Evolutionary conservation across 2,797 vertebrate species (phyloP), one percentile per base, ranked within the genome.

Genomic region (Crenichthys baileyi): DNA sequence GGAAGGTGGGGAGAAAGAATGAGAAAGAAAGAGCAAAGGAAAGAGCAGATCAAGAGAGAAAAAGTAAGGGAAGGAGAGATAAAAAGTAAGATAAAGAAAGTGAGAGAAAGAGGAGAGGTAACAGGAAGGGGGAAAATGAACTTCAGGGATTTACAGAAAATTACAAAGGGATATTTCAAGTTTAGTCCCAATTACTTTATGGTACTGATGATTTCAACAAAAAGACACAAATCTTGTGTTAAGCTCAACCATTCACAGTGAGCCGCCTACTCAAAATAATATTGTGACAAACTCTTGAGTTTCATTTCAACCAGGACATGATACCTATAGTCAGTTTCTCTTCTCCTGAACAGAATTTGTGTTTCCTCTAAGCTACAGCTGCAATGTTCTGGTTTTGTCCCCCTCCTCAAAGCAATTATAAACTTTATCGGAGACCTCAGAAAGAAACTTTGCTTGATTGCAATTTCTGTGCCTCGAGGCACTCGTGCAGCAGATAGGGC

Each of bases 91-190:
- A 86, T 70, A 82, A 48, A 86, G 65, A 85, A n/a, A 89, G 73
- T 83, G 65, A 84, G 79, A 89, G 76, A 90, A 81, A 92, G 87
- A 92, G 87, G 84, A 93, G 91, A 94, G 86, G 92, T 94, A 92
- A 94, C 92, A 93, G 91, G 91, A 91, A 94, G 93, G 93, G 91
- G 92, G 85, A 92, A 91, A 94, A 94, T 95, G 94, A 95, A 94
- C 94, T 95, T 95, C 92, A 95, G 93, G 92, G 92, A 93, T 94
- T 93, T 93, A 94, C 91, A 94, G 90, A 94, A 92, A 92, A 93
- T 94, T 92, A 93, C 93, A 95, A 87, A 94, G 93, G 93, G 92
- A 94, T 94, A 95, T 89, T 94, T 94, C 92, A 94, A 88, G 91
- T 94, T 94, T 85, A 91, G 84, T 90, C 91, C 93, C 92, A 94